phyloP scores from a whole-genome alignment of 2,113 vertebrate species.

The Apteryx owenii region DNA sequence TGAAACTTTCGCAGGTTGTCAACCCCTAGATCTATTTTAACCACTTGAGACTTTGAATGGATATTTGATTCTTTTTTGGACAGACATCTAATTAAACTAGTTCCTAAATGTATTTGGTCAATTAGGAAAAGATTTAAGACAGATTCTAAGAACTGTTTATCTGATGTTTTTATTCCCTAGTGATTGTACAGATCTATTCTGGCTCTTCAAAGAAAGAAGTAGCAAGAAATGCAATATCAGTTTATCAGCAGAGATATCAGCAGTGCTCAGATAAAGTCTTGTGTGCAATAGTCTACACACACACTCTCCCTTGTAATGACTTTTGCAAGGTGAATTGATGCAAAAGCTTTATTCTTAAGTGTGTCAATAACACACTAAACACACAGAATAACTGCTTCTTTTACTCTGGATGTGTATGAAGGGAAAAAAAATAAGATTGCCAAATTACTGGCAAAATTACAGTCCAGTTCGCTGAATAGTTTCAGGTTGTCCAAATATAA shows the following conservation, averaged over 20 bases:
- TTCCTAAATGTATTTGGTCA: slow-evolving; percentile 41
- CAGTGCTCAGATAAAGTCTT: slow-evolving; percentile 36
- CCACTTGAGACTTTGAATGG: not conserved
- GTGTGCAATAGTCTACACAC: not conserved
- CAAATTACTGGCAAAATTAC: not conserved
- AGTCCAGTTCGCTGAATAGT: not conserved
- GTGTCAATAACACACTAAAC: not conserved
- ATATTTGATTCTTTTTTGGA: slow-evolving; percentile 11
- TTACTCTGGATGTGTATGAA: not conserved
- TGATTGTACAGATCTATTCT: not conserved
- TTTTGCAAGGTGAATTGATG: slow-evolving; percentile 56
- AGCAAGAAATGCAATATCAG: slow-evolving; percentile 24
- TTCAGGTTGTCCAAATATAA: not conserved
- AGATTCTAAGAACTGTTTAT: slow-evolving; percentile 21
- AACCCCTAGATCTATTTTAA: not conserved
- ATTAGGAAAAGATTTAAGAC: slow-evolving; percentile 15
- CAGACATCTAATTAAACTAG: slow-evolving; percentile 51
- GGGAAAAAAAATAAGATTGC: not conserved
- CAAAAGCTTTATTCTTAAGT: slow-evolving; percentile 18
- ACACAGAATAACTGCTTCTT: not conserved
- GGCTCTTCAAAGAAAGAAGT: slow-evolving; percentile 25
- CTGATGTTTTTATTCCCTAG: slow-evolving; percentile 37
- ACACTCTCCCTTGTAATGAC: not conserved
- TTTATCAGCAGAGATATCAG: slow-evolving; percentile 39
- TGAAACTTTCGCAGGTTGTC: not conserved